A percentile compares a stretch with the other conserved stretches of the same genome.
Evolutionary conservation across 1,140 invertebrate species (phyloP).

Genomic region (Cyclargus thomasi): DNA sequence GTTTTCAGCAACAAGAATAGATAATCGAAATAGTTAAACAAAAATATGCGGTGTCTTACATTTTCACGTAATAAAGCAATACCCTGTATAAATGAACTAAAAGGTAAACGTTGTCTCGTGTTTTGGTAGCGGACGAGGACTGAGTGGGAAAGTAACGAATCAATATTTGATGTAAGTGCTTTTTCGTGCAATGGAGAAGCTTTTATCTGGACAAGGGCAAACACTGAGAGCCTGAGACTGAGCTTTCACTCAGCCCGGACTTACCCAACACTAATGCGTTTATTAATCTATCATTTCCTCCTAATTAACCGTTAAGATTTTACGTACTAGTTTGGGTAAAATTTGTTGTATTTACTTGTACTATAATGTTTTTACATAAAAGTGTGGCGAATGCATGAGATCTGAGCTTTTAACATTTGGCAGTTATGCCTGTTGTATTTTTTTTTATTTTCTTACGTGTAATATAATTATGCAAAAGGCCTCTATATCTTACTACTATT

Average conservation of each 20-base stretch:
- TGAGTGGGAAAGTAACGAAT: slow-evolving; percentile 62
- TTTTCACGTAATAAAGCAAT: neutral
- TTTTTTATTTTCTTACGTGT: no score
- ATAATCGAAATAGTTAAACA: no score
- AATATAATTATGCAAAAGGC: no score
- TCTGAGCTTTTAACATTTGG: no score
- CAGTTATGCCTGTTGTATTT: no score
- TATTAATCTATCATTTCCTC: neutral
- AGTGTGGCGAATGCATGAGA: no score
- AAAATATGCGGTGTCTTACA: neutral
- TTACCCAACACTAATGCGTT: neutral
- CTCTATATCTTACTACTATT: no score
- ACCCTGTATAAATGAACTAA: neutral
- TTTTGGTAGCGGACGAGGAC: slow-evolving; percentile 46
- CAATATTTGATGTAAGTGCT: slow-evolving; percentile 74
- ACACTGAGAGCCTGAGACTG: slow-evolving; percentile 63
- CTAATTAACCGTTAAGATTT: neutral
- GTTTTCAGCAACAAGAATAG: no score
- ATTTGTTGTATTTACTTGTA: no score
- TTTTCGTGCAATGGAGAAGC: slow-evolving; percentile 73
- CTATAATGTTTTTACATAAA: no score
- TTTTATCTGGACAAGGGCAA: slow-evolving; percentile 75
- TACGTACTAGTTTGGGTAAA: neutral
- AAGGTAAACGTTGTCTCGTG: slow-evolving; percentile 28
- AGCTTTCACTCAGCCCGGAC: neutral